Conservation (phyloP, 2,797 vertebrate genomes). For the Sebastes steindachneri region DNA sequence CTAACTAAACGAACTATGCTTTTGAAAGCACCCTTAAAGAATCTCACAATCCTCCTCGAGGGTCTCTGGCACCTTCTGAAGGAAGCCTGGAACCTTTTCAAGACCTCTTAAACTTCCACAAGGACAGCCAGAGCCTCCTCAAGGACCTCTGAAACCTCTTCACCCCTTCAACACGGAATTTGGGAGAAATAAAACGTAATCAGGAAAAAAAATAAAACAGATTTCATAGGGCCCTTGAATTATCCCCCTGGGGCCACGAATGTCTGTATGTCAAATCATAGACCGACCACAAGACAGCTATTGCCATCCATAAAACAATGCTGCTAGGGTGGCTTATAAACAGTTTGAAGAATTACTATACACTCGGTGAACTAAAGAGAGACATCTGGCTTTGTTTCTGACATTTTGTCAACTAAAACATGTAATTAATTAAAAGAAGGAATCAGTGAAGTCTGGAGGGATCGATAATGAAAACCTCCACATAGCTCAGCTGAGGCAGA, state of each 20-base stretch:
- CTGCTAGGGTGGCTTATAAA: not conserved
- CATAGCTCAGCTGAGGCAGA: not conserved
- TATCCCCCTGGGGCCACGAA: not conserved
- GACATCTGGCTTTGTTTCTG: not conserved
- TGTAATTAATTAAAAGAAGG: not conserved
- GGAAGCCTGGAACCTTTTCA: not conserved
- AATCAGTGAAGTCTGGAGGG: not conserved
- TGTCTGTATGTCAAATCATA: not conserved
- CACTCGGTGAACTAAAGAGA: not conserved
- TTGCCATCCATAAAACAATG: not conserved
- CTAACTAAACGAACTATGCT: too few relatives aligned
- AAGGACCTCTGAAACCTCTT: not conserved
- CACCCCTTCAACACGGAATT: too few relatives aligned
- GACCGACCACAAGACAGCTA: not conserved
- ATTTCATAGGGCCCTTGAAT: not conserved
- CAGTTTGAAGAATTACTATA: not conserved
- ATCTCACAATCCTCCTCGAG: not conserved
- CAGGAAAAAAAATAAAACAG: too few relatives aligned
- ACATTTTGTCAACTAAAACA: not conserved
- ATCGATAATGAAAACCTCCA: not conserved
- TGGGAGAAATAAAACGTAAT: too few relatives aligned
- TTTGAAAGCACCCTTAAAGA: too few relatives aligned
- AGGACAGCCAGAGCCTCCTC: not conserved
- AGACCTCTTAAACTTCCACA: not conserved
- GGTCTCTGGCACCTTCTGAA: not conserved